phyloP scores from a whole-genome alignment of 2,113 vertebrate genomes.

The Xiphorhynchus elegans region DNA sequence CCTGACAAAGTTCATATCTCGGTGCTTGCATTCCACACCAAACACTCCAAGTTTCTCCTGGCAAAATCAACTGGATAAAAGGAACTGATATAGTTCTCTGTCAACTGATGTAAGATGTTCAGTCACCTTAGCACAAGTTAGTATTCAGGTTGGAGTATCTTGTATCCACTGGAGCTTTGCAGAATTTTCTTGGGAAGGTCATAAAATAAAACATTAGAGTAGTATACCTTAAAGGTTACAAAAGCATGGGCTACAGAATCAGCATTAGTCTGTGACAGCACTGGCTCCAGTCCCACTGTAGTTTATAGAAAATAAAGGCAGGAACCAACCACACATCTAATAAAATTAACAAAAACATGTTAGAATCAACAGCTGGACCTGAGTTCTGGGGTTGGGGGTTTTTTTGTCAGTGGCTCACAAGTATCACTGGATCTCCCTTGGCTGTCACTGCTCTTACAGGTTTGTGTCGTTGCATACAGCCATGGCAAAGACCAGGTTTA shows the following conservation, averaged over 20 bases:
- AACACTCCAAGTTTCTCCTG: neutral
- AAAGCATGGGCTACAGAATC: slow-evolving; percentile 57
- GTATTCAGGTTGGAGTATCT: slow-evolving; percentile 49
- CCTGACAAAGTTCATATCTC: neutral
- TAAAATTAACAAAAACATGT: neutral
- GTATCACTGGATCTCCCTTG: neutral
- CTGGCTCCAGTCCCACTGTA: slow-evolving; percentile 36
- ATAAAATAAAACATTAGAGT: slow-evolving; percentile 72
- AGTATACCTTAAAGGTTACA: slow-evolving; percentile 63
- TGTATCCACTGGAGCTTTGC: slow-evolving; percentile 54
- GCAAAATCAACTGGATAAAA: neutral
- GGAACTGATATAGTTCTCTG: neutral
- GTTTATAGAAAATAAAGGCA: slow-evolving; percentile 49
- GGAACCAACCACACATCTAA: slow-evolving; percentile 4
- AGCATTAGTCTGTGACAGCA: slow-evolving; percentile 44
- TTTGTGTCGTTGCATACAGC: neutral
- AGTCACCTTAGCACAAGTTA: slow-evolving; percentile 47
- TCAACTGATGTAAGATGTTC: neutral
- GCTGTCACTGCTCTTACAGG: neutral
- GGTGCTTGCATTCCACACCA: neutral
- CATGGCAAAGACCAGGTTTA: neutral
- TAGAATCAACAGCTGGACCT: neutral
- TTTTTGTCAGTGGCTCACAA: neutral
- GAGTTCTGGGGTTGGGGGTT: neutral
- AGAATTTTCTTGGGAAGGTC: slow-evolving; percentile 65